A percentile compares a stretch with the other conserved stretches of the same genome.
phyloP scores from a whole-genome alignment of 1,140 invertebrate species.

The Leucophenga varia region DNA sequence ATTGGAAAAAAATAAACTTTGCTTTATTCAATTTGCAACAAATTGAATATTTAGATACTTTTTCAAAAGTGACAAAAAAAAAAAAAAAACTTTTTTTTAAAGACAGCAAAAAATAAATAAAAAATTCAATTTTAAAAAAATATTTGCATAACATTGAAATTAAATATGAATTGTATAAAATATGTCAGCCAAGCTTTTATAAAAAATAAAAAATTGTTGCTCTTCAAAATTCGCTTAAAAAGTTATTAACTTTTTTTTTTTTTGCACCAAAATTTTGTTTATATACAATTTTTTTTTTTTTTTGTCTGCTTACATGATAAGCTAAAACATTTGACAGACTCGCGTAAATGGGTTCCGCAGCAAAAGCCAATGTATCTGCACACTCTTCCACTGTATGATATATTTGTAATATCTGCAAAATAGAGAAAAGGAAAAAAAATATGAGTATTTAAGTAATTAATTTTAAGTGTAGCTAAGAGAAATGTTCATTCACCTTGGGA shows the following conservation, averaged over 20 bases:
- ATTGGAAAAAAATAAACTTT: too few species aligned
- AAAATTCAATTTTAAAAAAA: too few species aligned
- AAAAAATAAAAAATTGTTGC: too few species aligned
- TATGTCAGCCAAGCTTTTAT: too few species aligned
- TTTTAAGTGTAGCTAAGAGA: neutral
- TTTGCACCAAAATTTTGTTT: too few species aligned
- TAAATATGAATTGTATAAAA: too few species aligned
- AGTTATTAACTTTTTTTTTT: neutral
- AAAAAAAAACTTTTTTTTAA: too few species aligned
- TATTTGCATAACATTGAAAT: too few species aligned
- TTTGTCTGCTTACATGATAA: slow-evolving; percentile 61
- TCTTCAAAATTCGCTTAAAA: neutral
- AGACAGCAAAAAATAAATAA: too few species aligned
- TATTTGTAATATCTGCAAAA: slow-evolving; percentile 65
- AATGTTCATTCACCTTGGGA: slow-evolving; percentile 69
- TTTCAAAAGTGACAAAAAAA: too few species aligned
- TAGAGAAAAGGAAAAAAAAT: slow-evolving; percentile 8
- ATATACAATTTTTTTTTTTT: neutral
- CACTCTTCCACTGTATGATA: slow-evolving; percentile 79
- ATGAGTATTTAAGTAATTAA: neutral
- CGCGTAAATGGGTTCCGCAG: slow-evolving; percentile 82
- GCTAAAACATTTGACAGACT: slow-evolving; percentile 87
- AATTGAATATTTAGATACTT: too few species aligned
- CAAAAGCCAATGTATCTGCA: slow-evolving; percentile 86
- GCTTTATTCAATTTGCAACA: too few species aligned